Base-by-base conservation (phyloP, 2,113 vertebrate species). In the Corythornis vintsioides region DNA sequence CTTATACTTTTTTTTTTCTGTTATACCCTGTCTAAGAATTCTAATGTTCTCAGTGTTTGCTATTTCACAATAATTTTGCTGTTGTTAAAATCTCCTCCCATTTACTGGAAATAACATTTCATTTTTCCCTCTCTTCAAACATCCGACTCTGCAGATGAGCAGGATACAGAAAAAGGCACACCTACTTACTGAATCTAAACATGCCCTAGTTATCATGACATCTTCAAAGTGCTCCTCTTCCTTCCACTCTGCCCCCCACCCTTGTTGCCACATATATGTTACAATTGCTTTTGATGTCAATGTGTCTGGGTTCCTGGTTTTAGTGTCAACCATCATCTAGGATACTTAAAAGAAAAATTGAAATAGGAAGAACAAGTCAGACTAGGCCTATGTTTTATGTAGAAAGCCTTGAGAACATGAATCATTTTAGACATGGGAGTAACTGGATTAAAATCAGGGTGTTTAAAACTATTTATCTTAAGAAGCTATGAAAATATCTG, bases 191-290 rank as follows among this genome's bases (percentile, higher is more conserved):
- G 79, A 96, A 95, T 96, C 87, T 96, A 96, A 96, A 96, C 96
- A 96, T 61, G 75, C 60, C 43, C 3, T 52, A 92, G 82, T 96
- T 96, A 96, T 95, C 95, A 92, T 88, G 92, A 90, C 87, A 93
- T 96, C 96, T 96, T 96, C 91, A 96, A 96, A 96, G 94, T 91
- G 65, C 87, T 96, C 64, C 91, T 96, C 89, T 96, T 96, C 96
- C 96, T 96, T 96, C 96, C 96, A 91, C 91, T 95, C 84, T 91
- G 86, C 35, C 89, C 92, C 91, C 91, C 92, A 86, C 96, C 94
- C 96, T 91, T 94, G 82, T 88, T 95, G 43, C 87, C 89, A 89
- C 95, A 94, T 83, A 22, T 72, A 85, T 83, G 93, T 66, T 91
- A 92, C 95, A 94, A 93, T 95, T 93, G 92, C 89, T 96, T 96